These are phyloP conservation scores for Drosophila asahinai DNA, from an alignment of 1,140 invertebrate genomes.

Conservation along the genomic window DNA sequence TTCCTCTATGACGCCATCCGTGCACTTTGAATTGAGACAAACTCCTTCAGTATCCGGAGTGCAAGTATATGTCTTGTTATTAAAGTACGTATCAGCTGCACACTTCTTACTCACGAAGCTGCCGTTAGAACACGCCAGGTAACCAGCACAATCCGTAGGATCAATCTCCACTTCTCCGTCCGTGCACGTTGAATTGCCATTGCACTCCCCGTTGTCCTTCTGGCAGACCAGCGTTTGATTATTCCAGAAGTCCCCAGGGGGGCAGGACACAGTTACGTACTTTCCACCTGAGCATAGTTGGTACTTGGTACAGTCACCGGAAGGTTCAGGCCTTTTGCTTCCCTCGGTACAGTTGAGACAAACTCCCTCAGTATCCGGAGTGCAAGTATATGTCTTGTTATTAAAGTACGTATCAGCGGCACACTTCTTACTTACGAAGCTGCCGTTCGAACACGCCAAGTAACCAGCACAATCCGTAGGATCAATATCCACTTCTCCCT, in stretches of 20 bases:
- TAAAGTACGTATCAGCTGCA: not conserved
- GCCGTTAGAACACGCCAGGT: conserved; percentile 11
- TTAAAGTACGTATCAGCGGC: not conserved
- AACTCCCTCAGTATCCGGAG: conserved; percentile 6
- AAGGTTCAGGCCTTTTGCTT: not conserved
- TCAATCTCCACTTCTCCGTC: not conserved
- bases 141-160: conserved; percentile 26
- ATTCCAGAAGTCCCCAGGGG: conserved; percentile 30
- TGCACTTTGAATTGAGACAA: conserved; percentile 26
- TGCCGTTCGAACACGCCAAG: conserved; percentile 9
- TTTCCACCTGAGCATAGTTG: conserved; percentile 23
- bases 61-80: not conserved
- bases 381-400: not conserved
- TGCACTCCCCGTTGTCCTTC: conserved; percentile 43
- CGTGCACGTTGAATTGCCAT: conserved; percentile 8
- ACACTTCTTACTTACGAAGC: conserved; percentile 10
- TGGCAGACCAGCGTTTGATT: conserved; percentile 10
- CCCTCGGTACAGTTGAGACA: conserved; percentile 40
- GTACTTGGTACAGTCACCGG: conserved; percentile 41
- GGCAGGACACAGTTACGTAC: conserved; percentile 17
- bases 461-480: conserved; percentile 27
- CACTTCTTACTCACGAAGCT: conserved; percentile 8
- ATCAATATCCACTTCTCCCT: not conserved
- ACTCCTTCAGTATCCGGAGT: conserved; percentile 6
- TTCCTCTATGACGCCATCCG: not conserved